A percentile compares a stretch with the other conserved stretches of the same genome.
Evolutionary conservation across 1,140 invertebrate species (phyloP).

Genomic region (Trypoxylus dichotomus): DNA sequence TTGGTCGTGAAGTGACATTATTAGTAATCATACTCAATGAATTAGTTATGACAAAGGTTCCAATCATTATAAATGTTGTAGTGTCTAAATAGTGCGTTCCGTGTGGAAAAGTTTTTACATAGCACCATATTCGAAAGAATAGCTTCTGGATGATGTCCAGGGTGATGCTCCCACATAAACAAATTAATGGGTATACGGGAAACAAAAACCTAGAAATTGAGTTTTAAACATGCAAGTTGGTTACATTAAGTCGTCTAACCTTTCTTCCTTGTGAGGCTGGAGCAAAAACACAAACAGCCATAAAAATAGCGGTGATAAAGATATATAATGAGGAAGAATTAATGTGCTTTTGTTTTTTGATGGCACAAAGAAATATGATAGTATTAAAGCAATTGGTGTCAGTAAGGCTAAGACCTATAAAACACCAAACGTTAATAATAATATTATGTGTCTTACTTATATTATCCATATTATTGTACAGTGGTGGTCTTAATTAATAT

Average conservation of each 20-base stretch:
- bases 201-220: conserved; percentile 79
- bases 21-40: conserved; percentile 54
- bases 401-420: conserved; percentile 62
- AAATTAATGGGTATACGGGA: conserved; percentile 92
- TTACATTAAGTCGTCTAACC: conserved; percentile 55
- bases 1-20: conserved; percentile 30
- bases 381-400: conserved; percentile 55
- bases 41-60: conserved; percentile 63
- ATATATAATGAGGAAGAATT: conserved; percentile 72
- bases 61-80: conserved; percentile 70
- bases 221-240: background rate
- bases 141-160: conserved; percentile 81
- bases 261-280: conserved; percentile 87
- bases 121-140: conserved; percentile 66
- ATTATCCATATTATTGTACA: too few relatives aligned
- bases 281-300: conserved; percentile 90
- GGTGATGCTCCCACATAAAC: conserved; percentile 80
- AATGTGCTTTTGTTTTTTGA: conserved; percentile 64
- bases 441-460: background rate
- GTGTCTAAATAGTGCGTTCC: conserved; percentile 75
- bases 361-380: conserved; percentile 59
- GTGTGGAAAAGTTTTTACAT: conserved; percentile 53
- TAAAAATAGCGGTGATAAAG: conserved; percentile 76
- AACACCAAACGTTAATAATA: conserved; percentile 21
- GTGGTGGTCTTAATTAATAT: too few relatives aligned